A percentile compares a stretch with the other conserved stretches of the same genome.
Conservation (phyloP, 2,797 vertebrate genomes). For the Pyrocephalus nanus region DNA sequence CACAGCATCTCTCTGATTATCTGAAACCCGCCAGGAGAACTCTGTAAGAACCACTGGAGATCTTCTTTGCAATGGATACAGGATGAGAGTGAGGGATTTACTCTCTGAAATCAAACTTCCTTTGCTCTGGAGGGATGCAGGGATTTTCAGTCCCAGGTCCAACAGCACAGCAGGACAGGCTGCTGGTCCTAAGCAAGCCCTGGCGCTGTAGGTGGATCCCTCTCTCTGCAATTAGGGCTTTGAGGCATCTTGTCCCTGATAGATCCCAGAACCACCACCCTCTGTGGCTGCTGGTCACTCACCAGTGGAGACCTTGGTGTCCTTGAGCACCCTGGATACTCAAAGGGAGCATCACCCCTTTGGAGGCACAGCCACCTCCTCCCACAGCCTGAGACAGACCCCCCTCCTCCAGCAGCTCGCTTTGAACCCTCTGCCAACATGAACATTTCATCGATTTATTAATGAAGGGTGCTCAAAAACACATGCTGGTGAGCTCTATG, state of each 20-base stretch:
- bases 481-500: background rate
- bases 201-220: rapidly evolving
- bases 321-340: background rate
- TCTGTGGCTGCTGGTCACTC: rapidly evolving
- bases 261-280: background rate
- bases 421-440: background rate
- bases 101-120: background rate
- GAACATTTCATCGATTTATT: conserved; percentile 36
- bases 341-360: no score
- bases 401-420: background rate
- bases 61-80: background rate
- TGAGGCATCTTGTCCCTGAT: background rate
- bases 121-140: rapidly evolving
- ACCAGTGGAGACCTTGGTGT: background rate
- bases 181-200: background rate
- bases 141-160: rapidly evolving
- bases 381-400: background rate
- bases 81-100: background rate
- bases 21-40: background rate
- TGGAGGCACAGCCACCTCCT: background rate
- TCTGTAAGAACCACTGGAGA: background rate
- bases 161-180: background rate
- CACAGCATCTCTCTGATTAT: background rate
- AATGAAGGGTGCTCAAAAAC: conserved; percentile 34
- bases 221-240: background rate